Conservation (phyloP, 2,797 vertebrate species). For the Leptodactylus fallax region DNA sequence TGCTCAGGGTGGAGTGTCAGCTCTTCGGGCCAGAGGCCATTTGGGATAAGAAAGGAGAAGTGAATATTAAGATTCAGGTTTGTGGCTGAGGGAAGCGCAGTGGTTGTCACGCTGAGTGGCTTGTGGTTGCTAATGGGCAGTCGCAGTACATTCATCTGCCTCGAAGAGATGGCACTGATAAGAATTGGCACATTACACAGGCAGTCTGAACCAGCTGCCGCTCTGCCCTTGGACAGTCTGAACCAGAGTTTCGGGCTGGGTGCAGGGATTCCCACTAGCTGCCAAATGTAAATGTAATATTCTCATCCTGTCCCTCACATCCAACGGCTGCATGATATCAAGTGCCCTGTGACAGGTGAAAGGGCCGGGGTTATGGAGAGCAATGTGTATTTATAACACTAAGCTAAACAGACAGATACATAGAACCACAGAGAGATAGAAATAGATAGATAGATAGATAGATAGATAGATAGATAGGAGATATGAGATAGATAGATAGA, state of each 20-base stretch:
- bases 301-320: not conserved
- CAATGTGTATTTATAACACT: not conserved
- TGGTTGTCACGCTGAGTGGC: not conserved
- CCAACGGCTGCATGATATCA: not conserved
- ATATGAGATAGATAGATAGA: not conserved
- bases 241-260: not conserved
- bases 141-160: not conserved
- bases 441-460: not conserved
- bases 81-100: not conserved
- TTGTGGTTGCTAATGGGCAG: not conserved
- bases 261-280: not conserved
- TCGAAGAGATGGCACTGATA: not conserved
- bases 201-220: slow-evolving; percentile 9
- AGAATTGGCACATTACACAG: not conserved
- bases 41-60: not conserved
- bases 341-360: not conserved
- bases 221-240: slow-evolving; percentile 9
- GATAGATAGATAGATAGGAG: slow-evolving; percentile 16
- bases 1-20: not conserved
- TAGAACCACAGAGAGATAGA: not conserved
- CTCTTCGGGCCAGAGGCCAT: not conserved
- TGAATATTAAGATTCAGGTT: not conserved
- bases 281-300: slow-evolving; percentile 47
- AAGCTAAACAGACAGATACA: not conserved
- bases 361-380: not conserved